Conservation (phyloP, 2,888 invertebrate species). For the Euzophera pinguis region DNA sequence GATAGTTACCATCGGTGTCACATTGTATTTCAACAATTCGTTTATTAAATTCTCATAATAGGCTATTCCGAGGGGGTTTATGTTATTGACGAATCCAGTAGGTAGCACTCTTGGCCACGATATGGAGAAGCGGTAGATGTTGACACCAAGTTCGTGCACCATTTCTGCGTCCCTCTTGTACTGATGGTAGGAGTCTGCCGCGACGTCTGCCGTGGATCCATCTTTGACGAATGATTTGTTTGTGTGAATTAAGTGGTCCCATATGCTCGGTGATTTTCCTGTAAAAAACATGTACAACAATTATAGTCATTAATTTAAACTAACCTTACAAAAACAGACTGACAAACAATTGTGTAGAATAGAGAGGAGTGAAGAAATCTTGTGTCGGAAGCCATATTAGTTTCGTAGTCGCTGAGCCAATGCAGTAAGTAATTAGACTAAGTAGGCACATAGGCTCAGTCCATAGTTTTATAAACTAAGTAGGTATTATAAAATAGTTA, state of each 20-base stretch:
- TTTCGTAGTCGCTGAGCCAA: too few species aligned
- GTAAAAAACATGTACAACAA: slow-evolving; percentile 34
- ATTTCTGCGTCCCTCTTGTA: slow-evolving; percentile 82
- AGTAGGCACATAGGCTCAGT: too few species aligned
- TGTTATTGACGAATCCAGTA: slow-evolving; percentile 81
- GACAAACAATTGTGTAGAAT: too few species aligned
- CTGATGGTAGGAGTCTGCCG: slow-evolving; percentile 84
- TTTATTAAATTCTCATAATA: slow-evolving; percentile 89
- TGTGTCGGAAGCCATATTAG: too few species aligned
- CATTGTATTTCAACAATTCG: slow-evolving; percentile 82
- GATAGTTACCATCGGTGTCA: slow-evolving; percentile 85
- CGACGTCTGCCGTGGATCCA: slow-evolving; percentile 81
- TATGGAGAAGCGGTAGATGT: slow-evolving; percentile 86
- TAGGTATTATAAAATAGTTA: too few species aligned
- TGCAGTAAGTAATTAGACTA: too few species aligned
- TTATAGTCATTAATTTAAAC: too few species aligned
- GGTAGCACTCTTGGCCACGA: slow-evolving; percentile 89
- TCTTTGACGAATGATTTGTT: slow-evolving; percentile 76
- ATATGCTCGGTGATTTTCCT: slow-evolving; percentile 84
- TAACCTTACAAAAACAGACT: too few species aligned
- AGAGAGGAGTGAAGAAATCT: too few species aligned
- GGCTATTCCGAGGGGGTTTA: slow-evolving; percentile 85
- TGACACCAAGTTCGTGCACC: slow-evolving; percentile 81
- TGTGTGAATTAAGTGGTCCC: slow-evolving; percentile 78
- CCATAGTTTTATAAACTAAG: too few species aligned